Evolutionary conservation across 1,140 invertebrate genomes (phyloP).

Genomic region (Melitaea cinxia): DNA sequence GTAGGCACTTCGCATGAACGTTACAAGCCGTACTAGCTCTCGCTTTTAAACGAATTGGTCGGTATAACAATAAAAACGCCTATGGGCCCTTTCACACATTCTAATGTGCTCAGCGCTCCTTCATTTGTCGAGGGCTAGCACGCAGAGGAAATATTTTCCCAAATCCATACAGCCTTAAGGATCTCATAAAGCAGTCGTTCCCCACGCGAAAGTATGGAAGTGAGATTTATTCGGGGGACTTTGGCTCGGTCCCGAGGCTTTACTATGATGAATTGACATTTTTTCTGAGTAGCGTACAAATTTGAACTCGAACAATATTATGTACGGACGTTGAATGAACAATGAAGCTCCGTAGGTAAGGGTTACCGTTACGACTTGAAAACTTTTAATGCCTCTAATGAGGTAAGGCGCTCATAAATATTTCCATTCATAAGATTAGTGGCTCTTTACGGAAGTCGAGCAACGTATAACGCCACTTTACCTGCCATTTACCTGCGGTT

Average conservation of each 20-base stretch:
- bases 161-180: slow-evolving; percentile 83
- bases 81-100: slow-evolving; percentile 77
- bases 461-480: slow-evolving; percentile 45
- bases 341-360: slow-evolving; percentile 61
- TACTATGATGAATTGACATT: slow-evolving; percentile 81
- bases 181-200: slow-evolving; percentile 82
- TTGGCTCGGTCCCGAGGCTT: slow-evolving; percentile 72
- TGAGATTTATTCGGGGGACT: slow-evolving; percentile 82
- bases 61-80: slow-evolving; percentile 78
- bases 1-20: slow-evolving; percentile 69
- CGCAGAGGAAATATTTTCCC: slow-evolving; percentile 81
- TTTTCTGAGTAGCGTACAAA: slow-evolving; percentile 76
- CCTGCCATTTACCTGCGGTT: slow-evolving; percentile 46
- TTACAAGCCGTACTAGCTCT: slow-evolving; percentile 63
- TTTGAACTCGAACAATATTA: slow-evolving; percentile 70
- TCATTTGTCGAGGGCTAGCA: slow-evolving; percentile 77
- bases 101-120: slow-evolving; percentile 76
- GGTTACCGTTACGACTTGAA: slow-evolving; percentile 62
- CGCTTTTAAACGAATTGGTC: slow-evolving; percentile 80
- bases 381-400: slow-evolving; percentile 78
- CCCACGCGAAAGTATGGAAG: slow-evolving; percentile 81
- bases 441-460: slow-evolving; percentile 58
- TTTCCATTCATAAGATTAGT: slow-evolving; percentile 68
- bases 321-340: slow-evolving; percentile 74
- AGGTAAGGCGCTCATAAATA: slow-evolving; percentile 69